Conservation (phyloP, 2,888 invertebrate genomes). For the Clistopyga incitator region DNA sequence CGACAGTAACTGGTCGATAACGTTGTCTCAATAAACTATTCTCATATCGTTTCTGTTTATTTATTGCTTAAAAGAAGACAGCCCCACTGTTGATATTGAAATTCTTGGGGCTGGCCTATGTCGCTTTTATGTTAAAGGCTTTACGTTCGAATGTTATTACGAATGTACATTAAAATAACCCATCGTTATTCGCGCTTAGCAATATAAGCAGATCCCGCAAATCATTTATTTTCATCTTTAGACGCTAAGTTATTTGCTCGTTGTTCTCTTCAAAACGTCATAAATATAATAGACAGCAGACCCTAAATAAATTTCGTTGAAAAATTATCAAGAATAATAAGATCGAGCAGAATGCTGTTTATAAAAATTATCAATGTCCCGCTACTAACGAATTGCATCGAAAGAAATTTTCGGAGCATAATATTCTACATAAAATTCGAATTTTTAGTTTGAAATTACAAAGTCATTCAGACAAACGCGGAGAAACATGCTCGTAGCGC, state of each 20-base stretch:
- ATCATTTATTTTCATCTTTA: background rate
- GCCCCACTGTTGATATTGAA: background rate
- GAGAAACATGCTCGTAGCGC: background rate
- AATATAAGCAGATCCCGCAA: background rate
- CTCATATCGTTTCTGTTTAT: conserved; percentile 11
- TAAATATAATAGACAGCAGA: background rate
- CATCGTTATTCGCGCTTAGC: conserved; percentile 24
- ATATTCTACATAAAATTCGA: background rate
- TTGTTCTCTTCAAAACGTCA: background rate
- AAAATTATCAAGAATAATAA: background rate
- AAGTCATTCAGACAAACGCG: background rate
- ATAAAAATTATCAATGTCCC: background rate
- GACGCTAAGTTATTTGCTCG: background rate
- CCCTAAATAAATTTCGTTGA: background rate
- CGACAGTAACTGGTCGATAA: background rate
- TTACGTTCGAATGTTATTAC: background rate
- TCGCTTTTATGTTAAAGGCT: background rate
- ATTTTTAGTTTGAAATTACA: no score
- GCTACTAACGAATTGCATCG: background rate
- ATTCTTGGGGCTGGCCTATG: background rate
- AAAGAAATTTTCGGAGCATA: background rate
- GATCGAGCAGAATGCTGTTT: background rate
- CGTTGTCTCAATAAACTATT: conserved; percentile 23
- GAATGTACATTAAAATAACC: background rate
- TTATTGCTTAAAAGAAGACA: background rate